Percentiles rank a stretch among this genome's conserved stretches.
Evolutionary conservation across 1,140 invertebrate genomes (phyloP).

Genomic region (Aphaenogaster ashmeadi): DNA sequence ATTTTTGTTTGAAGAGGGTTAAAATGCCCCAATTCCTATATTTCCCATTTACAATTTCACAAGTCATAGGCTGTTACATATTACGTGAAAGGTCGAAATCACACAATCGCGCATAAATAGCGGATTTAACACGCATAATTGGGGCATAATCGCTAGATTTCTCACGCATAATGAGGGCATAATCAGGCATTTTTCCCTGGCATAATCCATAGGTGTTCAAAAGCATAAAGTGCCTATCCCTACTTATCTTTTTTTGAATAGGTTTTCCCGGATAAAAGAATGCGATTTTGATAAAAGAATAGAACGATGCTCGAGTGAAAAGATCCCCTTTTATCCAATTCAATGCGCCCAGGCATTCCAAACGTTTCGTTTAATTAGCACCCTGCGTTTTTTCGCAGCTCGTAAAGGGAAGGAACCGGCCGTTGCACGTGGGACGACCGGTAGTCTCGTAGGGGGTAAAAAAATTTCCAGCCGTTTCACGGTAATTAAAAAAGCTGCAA

Average conservation of each 20-base stretch:
- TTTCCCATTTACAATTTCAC: no score
- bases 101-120: no score
- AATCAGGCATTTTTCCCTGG: no score
- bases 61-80: no score
- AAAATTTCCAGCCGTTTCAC: conserved; percentile 74
- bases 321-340: conserved; percentile 55
- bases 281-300: conserved; percentile 57
- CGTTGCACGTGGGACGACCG: conserved; percentile 27
- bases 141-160: no score
- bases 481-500: conserved; percentile 81
- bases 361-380: conserved; percentile 80
- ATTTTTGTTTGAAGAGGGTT: no score
- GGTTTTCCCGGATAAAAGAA: conserved; percentile 13
- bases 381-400: conserved; percentile 73
- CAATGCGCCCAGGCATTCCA: conserved; percentile 71
- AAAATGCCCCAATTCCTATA: no score
- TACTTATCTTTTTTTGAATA: neutral
- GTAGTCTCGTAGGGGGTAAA: conserved; percentile 35
- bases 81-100: no score
- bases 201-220: no score
- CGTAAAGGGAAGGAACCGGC: conserved; percentile 66
- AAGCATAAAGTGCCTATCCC: no score
- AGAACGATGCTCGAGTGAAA: conserved; percentile 15
- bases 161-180: no score
- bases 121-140: no score